Percentiles rank a stretch among this genome's conserved stretches.
Conservation (phyloP, 2,888 invertebrate genomes). For the Archaeoteleia sp. region DNA sequence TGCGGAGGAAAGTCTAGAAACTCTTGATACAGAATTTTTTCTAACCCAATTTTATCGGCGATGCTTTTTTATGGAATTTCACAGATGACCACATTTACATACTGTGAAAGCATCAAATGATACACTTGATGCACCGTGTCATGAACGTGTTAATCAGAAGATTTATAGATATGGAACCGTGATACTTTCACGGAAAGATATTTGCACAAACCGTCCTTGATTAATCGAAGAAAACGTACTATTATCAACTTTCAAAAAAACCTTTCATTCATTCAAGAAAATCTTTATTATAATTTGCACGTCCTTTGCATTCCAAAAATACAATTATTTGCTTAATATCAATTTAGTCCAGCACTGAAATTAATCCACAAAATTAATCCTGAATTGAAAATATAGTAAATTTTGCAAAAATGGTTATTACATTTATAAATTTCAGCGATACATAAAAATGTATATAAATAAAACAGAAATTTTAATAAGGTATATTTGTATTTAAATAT, state of each 20-base stretch:
- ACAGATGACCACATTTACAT: slow-evolving; percentile 51
- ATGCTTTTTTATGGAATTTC: slow-evolving; percentile 39
- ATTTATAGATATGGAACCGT: slow-evolving; percentile 50
- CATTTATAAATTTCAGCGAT: too few species aligned
- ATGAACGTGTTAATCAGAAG: slow-evolving; percentile 47
- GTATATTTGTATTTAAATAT: too few species aligned
- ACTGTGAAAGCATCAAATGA: slow-evolving; percentile 48
- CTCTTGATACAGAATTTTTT: slow-evolving; percentile 27
- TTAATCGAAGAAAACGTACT: slow-evolving; percentile 49
- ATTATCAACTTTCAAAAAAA: slow-evolving; percentile 41
- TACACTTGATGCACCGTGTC: slow-evolving; percentile 45
- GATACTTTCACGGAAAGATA: slow-evolving; percentile 44
- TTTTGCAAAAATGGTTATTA: too few species aligned
- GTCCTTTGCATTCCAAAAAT: too few species aligned
- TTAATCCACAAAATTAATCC: too few species aligned
- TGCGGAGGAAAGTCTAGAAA: slow-evolving; percentile 46
- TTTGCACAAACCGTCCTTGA: slow-evolving; percentile 32
- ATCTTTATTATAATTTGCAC: too few species aligned
- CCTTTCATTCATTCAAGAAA: slow-evolving; percentile 23
- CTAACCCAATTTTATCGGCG: slow-evolving; percentile 49
- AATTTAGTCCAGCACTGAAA: too few species aligned
- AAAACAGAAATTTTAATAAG: too few species aligned
- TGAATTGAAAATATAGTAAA: too few species aligned
- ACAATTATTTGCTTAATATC: too few species aligned
- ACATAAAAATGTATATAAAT: too few species aligned